These are phyloP conservation scores for Caloenas nicobarica DNA, from an alignment of 2,113 vertebrate genomes.

Conservation along the genomic window DNA sequence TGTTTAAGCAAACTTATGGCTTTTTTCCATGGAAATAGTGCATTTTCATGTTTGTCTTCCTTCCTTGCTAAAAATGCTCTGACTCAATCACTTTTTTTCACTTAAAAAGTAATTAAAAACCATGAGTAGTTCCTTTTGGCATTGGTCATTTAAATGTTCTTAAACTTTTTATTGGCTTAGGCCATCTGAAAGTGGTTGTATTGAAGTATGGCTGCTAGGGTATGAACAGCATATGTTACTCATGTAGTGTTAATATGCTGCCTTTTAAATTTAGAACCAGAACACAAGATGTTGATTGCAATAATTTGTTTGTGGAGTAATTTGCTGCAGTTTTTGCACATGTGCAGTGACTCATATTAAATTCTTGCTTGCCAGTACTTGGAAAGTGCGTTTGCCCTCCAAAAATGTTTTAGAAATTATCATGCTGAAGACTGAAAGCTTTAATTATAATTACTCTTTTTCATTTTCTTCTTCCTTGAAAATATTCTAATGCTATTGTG, in stretches of 20 bases:
- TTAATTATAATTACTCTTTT: slow-evolving; percentile 62
- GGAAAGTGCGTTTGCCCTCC: slow-evolving; percentile 68
- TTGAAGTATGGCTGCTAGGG: slow-evolving; percentile 60
- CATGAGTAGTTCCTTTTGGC: slow-evolving; percentile 1
- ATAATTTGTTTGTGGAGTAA: slow-evolving; percentile 79
- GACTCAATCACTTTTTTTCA: background rate
- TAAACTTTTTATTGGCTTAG: slow-evolving; percentile 44
- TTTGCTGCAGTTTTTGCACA: slow-evolving; percentile 78
- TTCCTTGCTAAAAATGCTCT: background rate
- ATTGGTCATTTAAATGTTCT: background rate
- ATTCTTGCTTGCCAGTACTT: slow-evolving; percentile 66
- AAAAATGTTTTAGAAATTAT: slow-evolving; percentile 67
- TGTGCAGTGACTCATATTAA: slow-evolving; percentile 76
- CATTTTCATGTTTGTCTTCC: background rate
- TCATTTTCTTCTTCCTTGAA: slow-evolving; percentile 36
- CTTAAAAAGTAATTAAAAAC: background rate
- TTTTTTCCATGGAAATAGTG: background rate
- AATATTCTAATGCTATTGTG: slow-evolving; percentile 35
- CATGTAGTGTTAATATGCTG: slow-evolving; percentile 73
- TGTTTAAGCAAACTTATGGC: background rate
- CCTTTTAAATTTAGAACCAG: slow-evolving; percentile 79
- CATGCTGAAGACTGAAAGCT: slow-evolving; percentile 55
- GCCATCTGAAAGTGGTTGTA: slow-evolving; percentile 74
- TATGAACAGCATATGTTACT: slow-evolving; percentile 75
- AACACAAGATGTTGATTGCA: slow-evolving; percentile 83